phyloP scores from a whole-genome alignment of 2,888 invertebrate genomes.

The Agrotis clavis region DNA sequence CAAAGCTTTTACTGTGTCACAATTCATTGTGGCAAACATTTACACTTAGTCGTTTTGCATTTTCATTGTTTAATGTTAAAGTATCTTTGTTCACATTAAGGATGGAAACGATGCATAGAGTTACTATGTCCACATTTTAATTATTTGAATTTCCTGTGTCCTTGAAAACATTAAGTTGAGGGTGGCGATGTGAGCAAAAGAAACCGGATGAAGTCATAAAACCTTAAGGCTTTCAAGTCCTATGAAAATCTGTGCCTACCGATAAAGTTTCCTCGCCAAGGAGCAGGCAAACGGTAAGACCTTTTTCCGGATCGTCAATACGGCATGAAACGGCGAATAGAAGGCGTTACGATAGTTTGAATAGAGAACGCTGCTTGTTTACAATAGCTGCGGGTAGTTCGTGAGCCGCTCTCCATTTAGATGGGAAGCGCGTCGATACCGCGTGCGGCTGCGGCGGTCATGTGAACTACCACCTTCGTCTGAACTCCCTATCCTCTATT shows the following conservation, averaged over 20 bases:
- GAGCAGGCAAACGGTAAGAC: conserved; percentile 75
- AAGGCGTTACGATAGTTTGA: conserved; percentile 87
- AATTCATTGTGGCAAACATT: conserved; percentile 81
- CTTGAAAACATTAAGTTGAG: conserved; percentile 1
- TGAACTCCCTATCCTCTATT: conserved; percentile 71
- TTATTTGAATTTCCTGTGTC: conserved; percentile 19
- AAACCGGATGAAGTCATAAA: conserved; percentile 71
- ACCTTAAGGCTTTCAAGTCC: conserved; percentile 69
- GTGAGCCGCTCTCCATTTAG: conserved; percentile 88
- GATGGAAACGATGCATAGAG: conserved; percentile 39
- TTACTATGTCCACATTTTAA: conserved; percentile 21
- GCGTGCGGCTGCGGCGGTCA: conserved; percentile 81
- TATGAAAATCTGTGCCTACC: conserved; percentile 75
- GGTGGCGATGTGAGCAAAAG: conserved; percentile 8
- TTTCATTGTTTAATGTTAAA: conserved; percentile 77
- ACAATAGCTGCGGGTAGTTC: conserved; percentile 89
- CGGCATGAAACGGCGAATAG: conserved; percentile 80
- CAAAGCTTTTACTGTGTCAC: conserved; percentile 85
- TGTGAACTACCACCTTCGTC: conserved; percentile 75
- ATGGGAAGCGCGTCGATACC: conserved; percentile 86
- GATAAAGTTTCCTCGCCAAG: conserved; percentile 76
- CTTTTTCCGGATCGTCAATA: conserved; percentile 83
- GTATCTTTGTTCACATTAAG: conserved; percentile 65
- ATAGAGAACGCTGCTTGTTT: conserved; percentile 88
- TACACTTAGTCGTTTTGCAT: conserved; percentile 75